Evolutionary conservation across 2,113 vertebrate species (phyloP).

Genomic region (Anas platyrhynchos): DNA sequence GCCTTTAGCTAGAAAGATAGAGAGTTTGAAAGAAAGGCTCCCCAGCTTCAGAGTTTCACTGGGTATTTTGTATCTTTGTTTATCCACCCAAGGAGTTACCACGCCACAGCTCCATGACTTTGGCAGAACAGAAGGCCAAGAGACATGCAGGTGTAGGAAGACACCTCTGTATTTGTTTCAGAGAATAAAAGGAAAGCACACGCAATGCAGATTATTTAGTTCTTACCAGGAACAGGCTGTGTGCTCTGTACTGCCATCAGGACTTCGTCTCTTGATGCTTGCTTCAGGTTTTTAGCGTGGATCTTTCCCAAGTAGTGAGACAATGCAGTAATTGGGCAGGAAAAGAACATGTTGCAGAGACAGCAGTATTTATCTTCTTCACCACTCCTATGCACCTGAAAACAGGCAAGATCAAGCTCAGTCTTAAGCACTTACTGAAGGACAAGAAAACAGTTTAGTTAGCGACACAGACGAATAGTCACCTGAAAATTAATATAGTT

Average conservation of each 20-base stretch:
- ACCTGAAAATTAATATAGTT: conserved; percentile 60
- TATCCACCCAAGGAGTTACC: not conserved
- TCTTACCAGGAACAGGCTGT: conserved; percentile 67
- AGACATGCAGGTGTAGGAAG: not conserved
- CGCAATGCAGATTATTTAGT: not conserved
- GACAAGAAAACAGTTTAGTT: not conserved
- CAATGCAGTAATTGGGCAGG: conserved; percentile 75
- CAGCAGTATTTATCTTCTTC: conserved; percentile 76
- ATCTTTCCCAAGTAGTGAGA: conserved; percentile 84
- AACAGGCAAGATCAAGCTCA: conserved; percentile 30
- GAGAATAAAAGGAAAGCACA: not conserved
- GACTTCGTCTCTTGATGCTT: conserved; percentile 43
- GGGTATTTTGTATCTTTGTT: not conserved
- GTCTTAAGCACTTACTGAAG: not conserved
- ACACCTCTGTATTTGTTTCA: not conserved
- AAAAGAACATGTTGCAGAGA: conserved; percentile 86
- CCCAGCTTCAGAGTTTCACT: not conserved
- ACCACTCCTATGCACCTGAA: conserved; percentile 65
- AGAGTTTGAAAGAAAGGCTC: not conserved
- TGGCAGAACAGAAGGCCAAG: not conserved
- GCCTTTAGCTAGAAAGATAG: not conserved
- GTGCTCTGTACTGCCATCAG: not conserved
- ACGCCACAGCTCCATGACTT: not conserved
- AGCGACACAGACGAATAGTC: not conserved
- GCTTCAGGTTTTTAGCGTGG: conserved; percentile 79